These are phyloP conservation scores for Pocillopora damicornis DNA, from an alignment of 64 coral and sea anemone species.

Conservation along the genomic window DNA sequence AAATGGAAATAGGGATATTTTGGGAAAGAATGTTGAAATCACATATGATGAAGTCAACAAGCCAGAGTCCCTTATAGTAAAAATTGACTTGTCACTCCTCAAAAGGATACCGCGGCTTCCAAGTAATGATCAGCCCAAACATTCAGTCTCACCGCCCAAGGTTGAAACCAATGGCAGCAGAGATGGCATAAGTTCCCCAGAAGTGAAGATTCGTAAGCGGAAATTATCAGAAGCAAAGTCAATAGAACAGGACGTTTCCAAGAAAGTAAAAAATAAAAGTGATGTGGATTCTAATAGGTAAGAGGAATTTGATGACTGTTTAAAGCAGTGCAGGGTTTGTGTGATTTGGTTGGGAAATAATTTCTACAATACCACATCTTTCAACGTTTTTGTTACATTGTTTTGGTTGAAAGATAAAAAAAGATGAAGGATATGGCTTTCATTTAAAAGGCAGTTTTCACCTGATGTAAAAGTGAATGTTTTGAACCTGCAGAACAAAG, in stretches of 20 bases:
- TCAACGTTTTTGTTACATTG: too few species aligned
- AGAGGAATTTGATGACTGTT: not conserved
- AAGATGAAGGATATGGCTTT: too few species aligned
- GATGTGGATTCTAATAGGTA: conserved; percentile 50
- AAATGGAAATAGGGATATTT: conserved; percentile 17
- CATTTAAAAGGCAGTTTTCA: too few species aligned
- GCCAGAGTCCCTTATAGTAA: conserved; percentile 88
- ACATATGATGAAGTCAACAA: conserved; percentile 57
- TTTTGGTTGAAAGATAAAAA: too few species aligned
- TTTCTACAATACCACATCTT: too few species aligned
- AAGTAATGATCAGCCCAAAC: conserved; percentile 1
- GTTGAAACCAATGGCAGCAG: conserved; percentile 34
- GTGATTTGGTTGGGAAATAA: too few species aligned
- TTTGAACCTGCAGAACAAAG: conserved; percentile 20
- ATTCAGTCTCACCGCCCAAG: not conserved
- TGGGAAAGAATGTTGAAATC: conserved; percentile 45
- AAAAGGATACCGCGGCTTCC: conserved; percentile 79
- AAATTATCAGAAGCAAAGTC: conserved; percentile 35
- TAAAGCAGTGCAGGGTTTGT: too few species aligned
- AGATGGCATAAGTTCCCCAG: conserved; percentile 18
- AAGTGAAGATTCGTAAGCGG: conserved; percentile 41
- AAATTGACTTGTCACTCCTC: conserved; percentile 83
- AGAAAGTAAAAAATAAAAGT: conserved; percentile 51
- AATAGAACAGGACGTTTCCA: conserved; percentile 18
- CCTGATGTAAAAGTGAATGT: not conserved